These are phyloP conservation scores for Mantis religiosa DNA, from an alignment of 2,888 invertebrate genomes.

Conservation along the genomic window DNA sequence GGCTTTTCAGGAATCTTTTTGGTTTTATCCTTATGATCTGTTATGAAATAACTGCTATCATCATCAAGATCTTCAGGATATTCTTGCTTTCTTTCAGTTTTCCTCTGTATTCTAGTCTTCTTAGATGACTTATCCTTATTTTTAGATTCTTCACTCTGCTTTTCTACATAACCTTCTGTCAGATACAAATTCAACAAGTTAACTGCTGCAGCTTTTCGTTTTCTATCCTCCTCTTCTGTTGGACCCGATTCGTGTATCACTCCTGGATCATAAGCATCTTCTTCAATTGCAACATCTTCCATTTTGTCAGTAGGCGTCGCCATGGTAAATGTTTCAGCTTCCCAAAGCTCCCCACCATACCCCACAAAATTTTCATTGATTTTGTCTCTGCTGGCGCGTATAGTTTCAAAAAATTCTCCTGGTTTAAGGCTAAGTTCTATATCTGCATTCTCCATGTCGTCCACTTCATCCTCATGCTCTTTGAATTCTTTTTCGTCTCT, in stretches of 20 bases:
- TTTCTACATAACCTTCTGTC: neutral
- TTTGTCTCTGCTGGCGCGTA: neutral
- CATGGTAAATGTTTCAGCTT: neutral
- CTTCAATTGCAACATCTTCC: neutral
- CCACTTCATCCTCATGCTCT: neutral
- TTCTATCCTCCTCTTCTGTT: neutral
- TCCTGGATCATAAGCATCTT: neutral
- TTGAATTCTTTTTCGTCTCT: neutral
- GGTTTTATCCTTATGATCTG: neutral
- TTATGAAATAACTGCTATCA: neutral
- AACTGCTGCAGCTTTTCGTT: neutral
- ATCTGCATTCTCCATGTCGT: neutral
- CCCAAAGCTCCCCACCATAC: constrained; percentile 4
- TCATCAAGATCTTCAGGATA: neutral
- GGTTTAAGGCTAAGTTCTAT: neutral
- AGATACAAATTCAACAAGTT: neutral
- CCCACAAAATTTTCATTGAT: neutral
- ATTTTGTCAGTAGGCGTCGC: neutral
- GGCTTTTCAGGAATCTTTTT: neutral
- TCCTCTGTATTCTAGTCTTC: neutral
- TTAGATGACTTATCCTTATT: neutral
- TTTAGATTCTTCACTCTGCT: neutral
- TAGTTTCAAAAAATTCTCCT: neutral
- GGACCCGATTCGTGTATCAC: neutral
- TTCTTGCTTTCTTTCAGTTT: neutral